Percentiles rank a stretch among this genome's conserved stretches.
phyloP scores from a whole-genome alignment of 2,113 vertebrate species.

The Ciconia stormi region DNA sequence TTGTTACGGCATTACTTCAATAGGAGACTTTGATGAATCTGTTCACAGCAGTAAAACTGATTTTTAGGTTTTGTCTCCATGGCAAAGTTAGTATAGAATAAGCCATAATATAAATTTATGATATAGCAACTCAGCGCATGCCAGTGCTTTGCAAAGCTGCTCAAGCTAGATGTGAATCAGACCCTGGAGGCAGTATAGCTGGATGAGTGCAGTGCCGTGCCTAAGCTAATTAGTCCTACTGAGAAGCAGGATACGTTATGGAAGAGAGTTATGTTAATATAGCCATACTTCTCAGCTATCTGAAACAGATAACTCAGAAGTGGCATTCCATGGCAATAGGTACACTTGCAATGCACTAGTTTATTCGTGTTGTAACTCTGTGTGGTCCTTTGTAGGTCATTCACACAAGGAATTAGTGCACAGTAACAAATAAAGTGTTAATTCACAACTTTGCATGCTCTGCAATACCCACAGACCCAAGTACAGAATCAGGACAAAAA shows the following conservation, averaged over 20 bases:
- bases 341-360: background rate
- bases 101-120: background rate
- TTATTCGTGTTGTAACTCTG: background rate
- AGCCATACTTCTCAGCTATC: background rate
- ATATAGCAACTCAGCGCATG: background rate
- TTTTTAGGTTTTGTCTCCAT: constrained; percentile 33
- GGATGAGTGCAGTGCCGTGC: background rate
- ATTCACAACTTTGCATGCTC: background rate
- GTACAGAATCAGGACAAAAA: background rate
- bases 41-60: background rate
- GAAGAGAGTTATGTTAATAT: constrained; percentile 9
- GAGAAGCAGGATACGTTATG: background rate
- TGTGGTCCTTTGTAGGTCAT: background rate
- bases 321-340: background rate
- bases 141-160: background rate
- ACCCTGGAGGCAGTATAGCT: background rate
- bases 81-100: background rate
- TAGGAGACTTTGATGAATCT: background rate
- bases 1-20: background rate
- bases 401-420: background rate
- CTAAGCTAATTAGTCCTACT: constrained; percentile 50
- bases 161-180: constrained; percentile 25
- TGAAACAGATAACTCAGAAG: background rate
- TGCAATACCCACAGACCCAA: background rate
- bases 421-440: background rate